phyloP scores from a whole-genome alignment of 2,888 invertebrate genomes.

The Standfussiana lucernea region DNA sequence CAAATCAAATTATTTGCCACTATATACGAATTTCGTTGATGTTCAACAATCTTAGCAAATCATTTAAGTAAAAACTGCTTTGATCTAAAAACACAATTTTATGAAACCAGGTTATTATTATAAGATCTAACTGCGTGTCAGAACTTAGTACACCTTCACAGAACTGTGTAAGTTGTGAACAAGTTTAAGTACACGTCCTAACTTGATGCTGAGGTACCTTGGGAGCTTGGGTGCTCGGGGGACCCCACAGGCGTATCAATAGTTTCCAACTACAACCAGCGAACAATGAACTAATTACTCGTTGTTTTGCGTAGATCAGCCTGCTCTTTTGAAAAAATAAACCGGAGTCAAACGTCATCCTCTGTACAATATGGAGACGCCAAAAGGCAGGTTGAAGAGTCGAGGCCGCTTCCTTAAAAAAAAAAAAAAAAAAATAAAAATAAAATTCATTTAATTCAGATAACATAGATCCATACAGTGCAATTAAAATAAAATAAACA shows the following conservation, averaged over 20 bases:
- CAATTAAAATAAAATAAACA: too few relatives aligned
- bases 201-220: slow-evolving; percentile 28
- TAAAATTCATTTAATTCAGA: too few relatives aligned
- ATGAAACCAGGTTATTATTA: slow-evolving; percentile 9
- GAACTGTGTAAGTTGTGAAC: slow-evolving; percentile 33
- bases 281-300: slow-evolving; percentile 33
- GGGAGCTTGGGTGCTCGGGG: background rate
- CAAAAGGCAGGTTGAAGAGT: background rate
- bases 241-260: slow-evolving; percentile 25
- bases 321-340: background rate
- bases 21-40: background rate
- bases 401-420: background rate
- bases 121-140: slow-evolving; percentile 1
- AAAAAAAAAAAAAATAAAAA: too few relatives aligned
- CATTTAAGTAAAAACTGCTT: background rate
- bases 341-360: background rate
- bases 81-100: slow-evolving; percentile 1
- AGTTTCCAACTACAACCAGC: slow-evolving; percentile 19
- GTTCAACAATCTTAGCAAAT: background rate
- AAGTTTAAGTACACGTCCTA: slow-evolving; percentile 39
- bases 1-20: slow-evolving; percentile 6
- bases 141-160: slow-evolving; percentile 20
- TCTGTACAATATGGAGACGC: background rate
- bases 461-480: too few relatives aligned
- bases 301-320: background rate